Conservation (phyloP, 1,140 invertebrate genomes). For the Pygmarrhopalites habei region DNA sequence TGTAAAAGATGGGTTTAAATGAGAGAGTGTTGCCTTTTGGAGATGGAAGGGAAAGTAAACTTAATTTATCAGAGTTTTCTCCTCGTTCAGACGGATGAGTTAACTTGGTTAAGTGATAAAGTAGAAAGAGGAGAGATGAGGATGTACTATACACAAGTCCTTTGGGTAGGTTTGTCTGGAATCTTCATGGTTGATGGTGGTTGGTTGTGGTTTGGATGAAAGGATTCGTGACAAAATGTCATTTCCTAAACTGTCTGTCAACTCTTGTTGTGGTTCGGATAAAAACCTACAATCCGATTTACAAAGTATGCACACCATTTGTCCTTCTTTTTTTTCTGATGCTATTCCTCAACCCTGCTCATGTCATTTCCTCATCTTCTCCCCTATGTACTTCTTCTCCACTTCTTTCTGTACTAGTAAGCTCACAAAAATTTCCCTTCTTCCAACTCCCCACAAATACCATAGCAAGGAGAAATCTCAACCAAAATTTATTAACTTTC, state of each 20-base stretch:
- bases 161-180: neutral
- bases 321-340: neutral
- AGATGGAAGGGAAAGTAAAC: constrained; percentile 13
- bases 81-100: neutral
- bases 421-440: no score
- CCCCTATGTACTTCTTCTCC: no score
- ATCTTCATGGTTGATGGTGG: neutral
- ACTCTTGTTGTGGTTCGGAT: constrained; percentile 12
- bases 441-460: no score
- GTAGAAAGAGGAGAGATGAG: neutral
- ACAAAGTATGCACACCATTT: neutral
- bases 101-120: neutral
- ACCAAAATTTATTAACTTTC: no score
- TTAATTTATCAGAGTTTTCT: constrained; percentile 22
- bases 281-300: constrained; percentile 21
- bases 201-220: neutral
- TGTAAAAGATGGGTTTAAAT: no score
- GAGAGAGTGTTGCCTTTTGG: neutral
- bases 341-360: neutral
- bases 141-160: neutral
- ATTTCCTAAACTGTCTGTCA: constrained; percentile 25
- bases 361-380: no score
- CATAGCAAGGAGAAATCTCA: no score
- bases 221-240: constrained; percentile 22
- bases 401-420: no score